A percentile compares a stretch with the other conserved stretches of the same genome.
Evolutionary conservation across 1,140 invertebrate genomes (phyloP).

Genomic region (Heliconius himera): DNA sequence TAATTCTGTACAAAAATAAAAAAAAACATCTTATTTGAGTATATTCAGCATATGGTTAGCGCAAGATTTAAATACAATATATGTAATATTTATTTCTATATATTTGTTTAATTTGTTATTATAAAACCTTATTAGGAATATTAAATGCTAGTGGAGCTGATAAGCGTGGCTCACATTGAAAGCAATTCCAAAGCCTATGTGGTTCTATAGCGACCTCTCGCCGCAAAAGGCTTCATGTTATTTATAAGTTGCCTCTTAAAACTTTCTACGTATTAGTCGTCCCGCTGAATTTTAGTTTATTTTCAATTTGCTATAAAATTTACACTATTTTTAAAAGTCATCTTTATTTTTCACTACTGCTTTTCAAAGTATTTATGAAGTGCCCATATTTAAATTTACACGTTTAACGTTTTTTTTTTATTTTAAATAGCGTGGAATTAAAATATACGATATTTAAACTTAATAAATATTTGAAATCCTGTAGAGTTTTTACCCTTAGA

Average conservation of each 20-base stretch:
- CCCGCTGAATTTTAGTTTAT: conserved; percentile 28
- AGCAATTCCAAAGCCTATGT: conserved; percentile 13
- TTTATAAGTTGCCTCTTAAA: conserved; percentile 33
- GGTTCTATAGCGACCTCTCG: conserved; percentile 26
- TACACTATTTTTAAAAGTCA: conserved; percentile 12
- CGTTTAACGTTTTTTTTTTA: background rate
- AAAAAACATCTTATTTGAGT: background rate
- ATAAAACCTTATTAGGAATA: conserved; percentile 3
- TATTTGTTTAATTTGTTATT: conserved; percentile 1
- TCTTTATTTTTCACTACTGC: conserved; percentile 7
- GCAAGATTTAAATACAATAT: too few species aligned
- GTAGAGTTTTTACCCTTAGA: too few species aligned
- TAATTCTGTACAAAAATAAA: background rate
- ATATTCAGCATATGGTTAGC: too few species aligned
- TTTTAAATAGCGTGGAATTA: background rate
- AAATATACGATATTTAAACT: background rate
- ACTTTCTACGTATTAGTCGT: conserved; percentile 32
- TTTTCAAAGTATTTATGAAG: conserved; percentile 15
- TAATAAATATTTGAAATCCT: too few species aligned
- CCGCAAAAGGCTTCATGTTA: conserved; percentile 32
- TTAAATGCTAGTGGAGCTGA: conserved; percentile 13
- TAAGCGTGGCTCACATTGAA: conserved; percentile 15
- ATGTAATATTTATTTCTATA: background rate
- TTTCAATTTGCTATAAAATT: conserved; percentile 22
- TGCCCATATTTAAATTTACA: background rate